Evolutionary conservation across 2,797 vertebrate species (phyloP).

Genomic region (Epinephelus malabaricus): DNA sequence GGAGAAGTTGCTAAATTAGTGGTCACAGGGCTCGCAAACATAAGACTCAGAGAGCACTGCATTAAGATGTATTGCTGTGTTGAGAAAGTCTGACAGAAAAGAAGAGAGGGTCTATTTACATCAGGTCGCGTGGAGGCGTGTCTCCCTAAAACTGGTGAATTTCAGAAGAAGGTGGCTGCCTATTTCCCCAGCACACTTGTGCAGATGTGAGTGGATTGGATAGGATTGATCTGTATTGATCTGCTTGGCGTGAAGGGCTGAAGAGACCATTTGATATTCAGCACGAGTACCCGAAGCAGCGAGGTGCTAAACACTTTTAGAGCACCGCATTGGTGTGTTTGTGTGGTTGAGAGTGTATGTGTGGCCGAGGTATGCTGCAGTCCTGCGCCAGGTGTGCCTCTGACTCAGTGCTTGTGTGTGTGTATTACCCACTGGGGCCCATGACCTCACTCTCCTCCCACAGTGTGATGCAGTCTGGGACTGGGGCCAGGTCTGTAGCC

Average conservation of each 20-base stretch:
- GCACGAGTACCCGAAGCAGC: slow-evolving; percentile 47
- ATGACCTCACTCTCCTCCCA: slow-evolving; percentile 75
- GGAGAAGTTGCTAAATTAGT: slow-evolving; percentile 37
- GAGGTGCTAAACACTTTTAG: slow-evolving; percentile 75
- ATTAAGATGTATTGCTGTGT: slow-evolving; percentile 13
- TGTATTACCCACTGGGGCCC: slow-evolving; percentile 58
- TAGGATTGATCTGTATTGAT: slow-evolving; percentile 74
- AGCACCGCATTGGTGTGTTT: slow-evolving; percentile 63
- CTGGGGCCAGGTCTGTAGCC: slow-evolving; percentile 68
- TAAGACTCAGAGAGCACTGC: not conserved
- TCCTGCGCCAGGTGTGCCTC: slow-evolving; percentile 76
- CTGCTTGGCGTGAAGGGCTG: slow-evolving; percentile 56
- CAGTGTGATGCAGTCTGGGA: slow-evolving; percentile 77
- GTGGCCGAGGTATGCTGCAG: slow-evolving; percentile 68
- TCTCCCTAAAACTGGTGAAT: slow-evolving; percentile 37
- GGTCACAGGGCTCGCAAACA: slow-evolving; percentile 3
- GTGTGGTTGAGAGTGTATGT: slow-evolving; percentile 45
- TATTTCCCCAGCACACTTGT: slow-evolving; percentile 46
- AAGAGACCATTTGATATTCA: slow-evolving; percentile 76
- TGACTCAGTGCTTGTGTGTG: slow-evolving; percentile 47
- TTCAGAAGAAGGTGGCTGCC: slow-evolving; percentile 30
- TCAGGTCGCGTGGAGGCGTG: slow-evolving; percentile 31
- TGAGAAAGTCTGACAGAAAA: slow-evolving; percentile 17
- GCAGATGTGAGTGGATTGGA: slow-evolving; percentile 75
- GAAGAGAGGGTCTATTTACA: not conserved